Evolutionary conservation across 1,140 invertebrate species (phyloP), one percentile per base, ranked within the genome.

Genomic region (Drosophila biarmipes): DNA sequence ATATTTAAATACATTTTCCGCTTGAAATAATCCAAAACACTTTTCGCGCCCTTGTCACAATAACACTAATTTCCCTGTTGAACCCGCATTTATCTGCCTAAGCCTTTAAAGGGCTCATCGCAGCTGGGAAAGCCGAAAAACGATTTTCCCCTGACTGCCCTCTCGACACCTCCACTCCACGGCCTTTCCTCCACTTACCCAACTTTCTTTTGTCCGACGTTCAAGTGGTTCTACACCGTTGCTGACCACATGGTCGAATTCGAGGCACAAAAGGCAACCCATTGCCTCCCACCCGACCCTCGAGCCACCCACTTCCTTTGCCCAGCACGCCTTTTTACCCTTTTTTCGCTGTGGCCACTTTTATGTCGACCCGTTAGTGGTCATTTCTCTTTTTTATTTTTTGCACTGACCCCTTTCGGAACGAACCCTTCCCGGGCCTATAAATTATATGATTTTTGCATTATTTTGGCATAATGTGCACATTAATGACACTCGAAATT

Each of bases 401-500:
- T 38, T 46, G 40, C 14, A 29, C n/a, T 80, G 79, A 81, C 79
- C 79, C 79, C 63, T 74, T 75, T 59, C 31, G 46, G 21, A 56
- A 58, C 17, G 21, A 64, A 73, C 76, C 76, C 81, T 76, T 79
- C 17, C 46, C 29, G 43, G 57, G 38, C 52, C 68, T 64, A 85
- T 87, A 87, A 87, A 62, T 87, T 82, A 87, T 87, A 87, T 87
- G 84, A 89, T 89, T 87, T 89, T 68, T 87, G 82, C 78, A 87
- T 87, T 87, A 87, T 79, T 87, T 87, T 82, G 82, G 78, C 82
- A 78, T 87, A 87, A 87, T 87, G 82, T 87, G 74, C 79, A 72
- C 82, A 87, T 87, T 87, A 87, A 89, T 82, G 82, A 87, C 84
- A 87, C 82, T 87, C 57, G 71, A 79, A 82, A 87, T 87, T 69